Evolutionary conservation across 2,113 vertebrate species (phyloP).

Genomic region (Caranx melampygus): DNA sequence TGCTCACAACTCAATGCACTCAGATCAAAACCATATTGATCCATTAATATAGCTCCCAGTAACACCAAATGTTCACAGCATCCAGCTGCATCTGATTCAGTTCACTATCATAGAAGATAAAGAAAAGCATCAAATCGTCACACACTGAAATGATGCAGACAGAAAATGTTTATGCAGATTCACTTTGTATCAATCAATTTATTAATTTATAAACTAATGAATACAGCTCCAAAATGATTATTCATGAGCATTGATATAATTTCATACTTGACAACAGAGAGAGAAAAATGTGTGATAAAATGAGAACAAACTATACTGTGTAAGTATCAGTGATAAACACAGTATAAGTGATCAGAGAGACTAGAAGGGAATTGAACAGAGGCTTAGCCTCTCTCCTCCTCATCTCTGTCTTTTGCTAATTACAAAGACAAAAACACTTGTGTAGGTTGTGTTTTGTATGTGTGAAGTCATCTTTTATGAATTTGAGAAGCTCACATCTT

Average conservation of each 20-base stretch:
- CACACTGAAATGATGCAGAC: background rate
- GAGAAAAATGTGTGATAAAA: background rate
- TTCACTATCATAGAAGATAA: background rate
- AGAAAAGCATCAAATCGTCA: background rate
- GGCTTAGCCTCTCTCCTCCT: background rate
- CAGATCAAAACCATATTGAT: slow-evolving; percentile 16
- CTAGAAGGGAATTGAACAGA: background rate
- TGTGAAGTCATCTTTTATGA: background rate
- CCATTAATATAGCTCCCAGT: slow-evolving; percentile 2
- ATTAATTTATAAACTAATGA: background rate
- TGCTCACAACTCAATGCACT: slow-evolving; percentile 1
- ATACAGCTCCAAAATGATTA: background rate
- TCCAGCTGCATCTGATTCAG: background rate
- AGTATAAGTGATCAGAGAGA: background rate
- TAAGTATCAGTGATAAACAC: background rate
- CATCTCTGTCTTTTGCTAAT: background rate
- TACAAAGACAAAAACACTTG: background rate
- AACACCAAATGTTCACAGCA: slow-evolving; percentile 12
- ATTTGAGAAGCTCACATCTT: background rate
- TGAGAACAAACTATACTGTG: background rate
- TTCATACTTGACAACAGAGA: background rate
- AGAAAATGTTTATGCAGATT: background rate
- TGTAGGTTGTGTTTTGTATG: too few relatives aligned
- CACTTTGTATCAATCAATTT: background rate
- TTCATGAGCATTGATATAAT: background rate